Evolutionary conservation across 1,140 invertebrate genomes (phyloP).

Genomic region (Coptotermes formosanus): DNA sequence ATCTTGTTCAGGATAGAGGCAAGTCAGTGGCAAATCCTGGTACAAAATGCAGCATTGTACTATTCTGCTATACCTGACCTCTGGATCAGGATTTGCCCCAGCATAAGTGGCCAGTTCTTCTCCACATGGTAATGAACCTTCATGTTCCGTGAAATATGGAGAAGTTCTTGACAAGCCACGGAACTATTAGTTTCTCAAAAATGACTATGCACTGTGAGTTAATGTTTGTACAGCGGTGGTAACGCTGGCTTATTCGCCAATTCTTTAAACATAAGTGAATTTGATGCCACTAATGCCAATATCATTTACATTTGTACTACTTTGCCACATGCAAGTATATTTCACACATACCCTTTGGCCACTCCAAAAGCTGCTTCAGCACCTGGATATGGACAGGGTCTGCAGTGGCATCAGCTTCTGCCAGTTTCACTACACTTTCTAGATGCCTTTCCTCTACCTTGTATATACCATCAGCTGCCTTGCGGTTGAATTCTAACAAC

Average conservation of each 20-base stretch:
- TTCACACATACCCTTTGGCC: slow-evolving; percentile 64
- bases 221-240: background rate
- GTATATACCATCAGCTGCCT: slow-evolving; percentile 50
- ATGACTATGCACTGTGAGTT: no score
- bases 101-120: no score
- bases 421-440: slow-evolving; percentile 60
- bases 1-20: no score
- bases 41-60: no score
- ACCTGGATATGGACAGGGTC: slow-evolving; percentile 54
- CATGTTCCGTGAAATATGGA: no score
- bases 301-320: background rate
- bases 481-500: slow-evolving; percentile 70
- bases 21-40: no score
- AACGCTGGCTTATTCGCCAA: background rate
- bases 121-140: no score
- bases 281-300: background rate
- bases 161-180: no score
- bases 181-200: no score
- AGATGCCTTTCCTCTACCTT: slow-evolving; percentile 56
- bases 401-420: slow-evolving; percentile 41
- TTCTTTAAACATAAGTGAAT: background rate
- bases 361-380: slow-evolving; percentile 68
- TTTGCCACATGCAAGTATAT: slow-evolving; percentile 28
- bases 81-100: no score
- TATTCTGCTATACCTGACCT: no score